phyloP scores from a whole-genome alignment of 1,140 invertebrate genomes.

The Ostrea denselamellosa region DNA sequence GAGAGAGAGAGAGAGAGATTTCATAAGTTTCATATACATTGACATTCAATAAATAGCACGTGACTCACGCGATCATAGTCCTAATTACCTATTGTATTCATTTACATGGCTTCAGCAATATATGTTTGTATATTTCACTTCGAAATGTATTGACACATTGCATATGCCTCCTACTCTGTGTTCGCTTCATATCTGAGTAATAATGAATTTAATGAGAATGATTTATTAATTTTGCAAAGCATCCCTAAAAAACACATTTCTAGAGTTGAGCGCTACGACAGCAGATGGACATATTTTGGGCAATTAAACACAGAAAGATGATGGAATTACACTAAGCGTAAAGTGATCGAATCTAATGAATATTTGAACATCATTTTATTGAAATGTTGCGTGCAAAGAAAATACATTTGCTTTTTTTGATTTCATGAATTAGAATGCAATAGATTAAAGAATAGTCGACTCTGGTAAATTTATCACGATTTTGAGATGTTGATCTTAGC shows the following conservation, averaged over 20 bases:
- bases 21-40: no score
- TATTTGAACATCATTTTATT: constrained; percentile 37
- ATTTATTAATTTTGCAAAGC: constrained; percentile 17
- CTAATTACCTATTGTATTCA: no score
- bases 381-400: constrained; percentile 28
- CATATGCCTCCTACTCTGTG: no score
- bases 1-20: no score
- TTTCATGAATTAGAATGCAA: neutral
- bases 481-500: neutral
- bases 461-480: neutral
- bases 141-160: no score
- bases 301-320: constrained; percentile 33
- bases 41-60: no score
- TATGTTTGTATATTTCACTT: no score
- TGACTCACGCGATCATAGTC: no score
- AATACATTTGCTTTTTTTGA: constrained; percentile 17
- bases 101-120: no score
- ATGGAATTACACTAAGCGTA: constrained; percentile 26
- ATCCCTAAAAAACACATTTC: neutral
- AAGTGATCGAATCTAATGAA: constrained; percentile 35
- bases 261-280: neutral
- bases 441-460: neutral
- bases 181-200: neutral
- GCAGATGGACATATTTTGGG: constrained; percentile 34
- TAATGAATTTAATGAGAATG: neutral